These are phyloP conservation scores for Drosophila ezoana DNA, from an alignment of 2,888 invertebrate genomes.

Conservation along the genomic window DNA sequence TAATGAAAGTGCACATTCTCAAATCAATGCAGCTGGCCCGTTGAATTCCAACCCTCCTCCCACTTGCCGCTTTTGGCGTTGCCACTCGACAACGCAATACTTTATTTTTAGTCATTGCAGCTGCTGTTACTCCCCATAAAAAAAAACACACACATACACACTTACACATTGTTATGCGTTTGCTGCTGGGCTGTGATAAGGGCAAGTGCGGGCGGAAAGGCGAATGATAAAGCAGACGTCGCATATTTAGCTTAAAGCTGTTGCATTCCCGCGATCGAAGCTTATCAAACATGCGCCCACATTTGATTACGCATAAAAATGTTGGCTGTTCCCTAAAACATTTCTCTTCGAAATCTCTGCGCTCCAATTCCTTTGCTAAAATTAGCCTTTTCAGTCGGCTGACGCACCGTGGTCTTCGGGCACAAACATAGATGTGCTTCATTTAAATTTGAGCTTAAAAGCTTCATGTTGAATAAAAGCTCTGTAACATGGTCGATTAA, in stretches of 20 bases:
- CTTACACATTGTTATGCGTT: slow-evolving; percentile 21
- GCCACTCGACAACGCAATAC: slow-evolving; percentile 42
- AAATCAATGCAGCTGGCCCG: slow-evolving; percentile 50
- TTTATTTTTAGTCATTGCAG: slow-evolving; percentile 67
- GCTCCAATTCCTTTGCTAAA: slow-evolving; percentile 58
- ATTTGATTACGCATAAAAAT: slow-evolving; percentile 32
- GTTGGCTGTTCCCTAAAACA: slow-evolving; percentile 13
- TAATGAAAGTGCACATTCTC: slow-evolving; percentile 53
- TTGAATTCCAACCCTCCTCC: not conserved
- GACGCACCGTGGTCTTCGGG: slow-evolving; percentile 26
- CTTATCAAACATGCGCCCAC: slow-evolving; percentile 41
- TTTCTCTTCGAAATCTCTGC: slow-evolving; percentile 26
- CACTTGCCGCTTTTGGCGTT: slow-evolving; percentile 5
- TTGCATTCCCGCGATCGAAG: slow-evolving; percentile 32
- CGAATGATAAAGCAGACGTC: slow-evolving; percentile 52
- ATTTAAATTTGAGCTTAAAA: not conserved
- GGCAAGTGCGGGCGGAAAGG: slow-evolving; percentile 60
- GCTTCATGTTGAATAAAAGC: not conserved
- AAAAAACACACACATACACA: slow-evolving; percentile 1
- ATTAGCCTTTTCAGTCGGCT: slow-evolving; percentile 33
- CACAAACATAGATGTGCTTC: not conserved
- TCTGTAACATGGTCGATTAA: too few species aligned
- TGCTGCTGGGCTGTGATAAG: slow-evolving; percentile 34
- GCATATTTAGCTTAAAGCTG: slow-evolving; percentile 34
- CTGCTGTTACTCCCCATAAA: slow-evolving; percentile 48